Percentiles rank a stretch among this genome's conserved stretches.
Conservation (phyloP, 2,797 vertebrate genomes). For the Sebastes goodei region DNA sequence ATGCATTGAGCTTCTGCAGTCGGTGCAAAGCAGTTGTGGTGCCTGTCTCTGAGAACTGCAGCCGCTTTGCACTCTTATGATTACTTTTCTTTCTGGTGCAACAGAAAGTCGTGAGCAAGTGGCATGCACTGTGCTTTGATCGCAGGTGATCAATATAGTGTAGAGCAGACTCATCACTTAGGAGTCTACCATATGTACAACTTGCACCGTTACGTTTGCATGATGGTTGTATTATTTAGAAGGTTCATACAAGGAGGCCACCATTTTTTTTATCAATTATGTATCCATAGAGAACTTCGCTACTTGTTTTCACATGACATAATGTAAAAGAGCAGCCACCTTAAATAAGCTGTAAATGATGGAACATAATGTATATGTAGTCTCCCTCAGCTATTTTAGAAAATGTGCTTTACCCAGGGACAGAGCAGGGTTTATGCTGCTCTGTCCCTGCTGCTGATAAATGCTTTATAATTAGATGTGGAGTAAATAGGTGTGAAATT, state of each 20-base stretch:
- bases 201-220: neutral
- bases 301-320: neutral
- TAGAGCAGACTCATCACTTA: neutral
- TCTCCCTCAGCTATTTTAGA: neutral
- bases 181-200: neutral
- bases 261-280: neutral
- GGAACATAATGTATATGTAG: neutral
- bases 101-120: neutral
- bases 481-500: neutral
- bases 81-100: neutral
- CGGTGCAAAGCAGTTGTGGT: neutral
- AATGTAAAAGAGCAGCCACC: neutral
- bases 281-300: neutral
- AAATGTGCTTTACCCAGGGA: neutral
- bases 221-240: neutral
- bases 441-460: neutral
- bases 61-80: neutral
- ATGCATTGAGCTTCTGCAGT: neutral
- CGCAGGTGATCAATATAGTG: neutral
- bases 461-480: neutral
- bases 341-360: neutral
- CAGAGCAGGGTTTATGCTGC: neutral
- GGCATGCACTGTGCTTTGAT: neutral
- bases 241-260: neutral
- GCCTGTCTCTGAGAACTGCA: neutral